phyloP scores from a whole-genome alignment of 2,888 invertebrate genomes.

The Macaria notata region DNA sequence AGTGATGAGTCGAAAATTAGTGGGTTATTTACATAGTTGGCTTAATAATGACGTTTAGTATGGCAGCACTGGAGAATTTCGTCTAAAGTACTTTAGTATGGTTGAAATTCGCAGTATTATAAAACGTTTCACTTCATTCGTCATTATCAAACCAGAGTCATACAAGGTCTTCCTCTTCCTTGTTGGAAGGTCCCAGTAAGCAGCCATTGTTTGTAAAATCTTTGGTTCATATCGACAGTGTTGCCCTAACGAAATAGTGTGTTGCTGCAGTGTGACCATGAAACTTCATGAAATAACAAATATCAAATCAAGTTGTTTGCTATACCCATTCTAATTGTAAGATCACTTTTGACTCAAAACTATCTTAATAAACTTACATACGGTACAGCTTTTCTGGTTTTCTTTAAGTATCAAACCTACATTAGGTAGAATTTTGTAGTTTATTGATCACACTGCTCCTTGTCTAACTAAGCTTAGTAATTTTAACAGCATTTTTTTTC shows the following conservation, averaged over 20 bases:
- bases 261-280: slow-evolving; percentile 16
- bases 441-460: too few relatives aligned
- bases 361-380: too few relatives aligned
- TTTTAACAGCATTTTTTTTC: too few relatives aligned
- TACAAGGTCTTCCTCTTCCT: slow-evolving; percentile 10
- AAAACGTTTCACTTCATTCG: background rate
- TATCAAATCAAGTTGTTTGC: too few relatives aligned
- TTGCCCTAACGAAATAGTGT: slow-evolving; percentile 58
- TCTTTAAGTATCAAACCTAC: too few relatives aligned
- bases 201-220: slow-evolving; percentile 38
- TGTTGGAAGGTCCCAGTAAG: slow-evolving; percentile 29
- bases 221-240: slow-evolving; percentile 56
- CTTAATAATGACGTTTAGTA: slow-evolving; percentile 24
- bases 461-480: too few relatives aligned
- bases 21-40: slow-evolving; percentile 36
- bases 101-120: slow-evolving; percentile 12
- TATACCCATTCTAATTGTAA: too few relatives aligned
- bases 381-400: too few relatives aligned
- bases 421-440: too few relatives aligned
- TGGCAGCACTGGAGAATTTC: slow-evolving; percentile 11
- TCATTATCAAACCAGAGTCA: slow-evolving; percentile 10
- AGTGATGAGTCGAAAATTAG: slow-evolving; percentile 81
- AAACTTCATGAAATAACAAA: too few relatives aligned
- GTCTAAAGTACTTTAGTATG: slow-evolving; percentile 14
- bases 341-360: too few relatives aligned